Conservation (phyloP, 2,113 vertebrate genomes). For the Melanerpes formicivorus region DNA sequence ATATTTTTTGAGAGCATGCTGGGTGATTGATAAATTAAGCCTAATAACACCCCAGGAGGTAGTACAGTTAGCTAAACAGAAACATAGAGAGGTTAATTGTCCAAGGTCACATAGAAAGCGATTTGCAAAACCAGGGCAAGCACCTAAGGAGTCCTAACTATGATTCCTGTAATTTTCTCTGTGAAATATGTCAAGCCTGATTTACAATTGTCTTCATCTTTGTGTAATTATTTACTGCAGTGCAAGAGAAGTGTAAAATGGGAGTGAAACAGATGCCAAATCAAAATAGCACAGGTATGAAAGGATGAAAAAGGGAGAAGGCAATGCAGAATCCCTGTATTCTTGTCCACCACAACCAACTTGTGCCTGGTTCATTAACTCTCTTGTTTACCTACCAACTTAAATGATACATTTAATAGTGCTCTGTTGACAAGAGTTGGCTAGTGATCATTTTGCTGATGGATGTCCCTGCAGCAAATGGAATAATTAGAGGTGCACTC, state of each 20-base stretch:
- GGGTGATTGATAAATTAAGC: conserved; percentile 33
- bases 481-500: conserved; percentile 3
- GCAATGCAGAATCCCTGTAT: conserved; percentile 13
- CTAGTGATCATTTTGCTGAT: conserved; percentile 21
- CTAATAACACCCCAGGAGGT: not conserved
- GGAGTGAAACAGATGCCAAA: conserved; percentile 14
- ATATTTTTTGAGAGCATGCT: not conserved
- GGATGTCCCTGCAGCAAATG: conserved; percentile 14
- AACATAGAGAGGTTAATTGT: conserved; percentile 29
- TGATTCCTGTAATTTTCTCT: not conserved
- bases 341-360: conserved; percentile 5
- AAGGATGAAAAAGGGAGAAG: not conserved
- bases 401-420: conserved; percentile 37
- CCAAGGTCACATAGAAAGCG: conserved; percentile 22
- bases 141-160: conserved; percentile 10
- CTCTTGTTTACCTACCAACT: conserved; percentile 28
- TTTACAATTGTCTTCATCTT: conserved; percentile 38
- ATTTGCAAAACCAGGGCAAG: conserved; percentile 40
- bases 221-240: conserved; percentile 29
- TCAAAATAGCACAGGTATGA: not conserved
- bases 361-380: conserved; percentile 52
- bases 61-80: conserved; percentile 19
- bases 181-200: conserved; percentile 19
- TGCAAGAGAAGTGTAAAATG: conserved; percentile 13
- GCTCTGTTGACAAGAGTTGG: conserved; percentile 43